These are phyloP conservation scores for Pelodiscus sinensis DNA, from an alignment of 2,113 vertebrate species.

Conservation along the genomic window DNA sequence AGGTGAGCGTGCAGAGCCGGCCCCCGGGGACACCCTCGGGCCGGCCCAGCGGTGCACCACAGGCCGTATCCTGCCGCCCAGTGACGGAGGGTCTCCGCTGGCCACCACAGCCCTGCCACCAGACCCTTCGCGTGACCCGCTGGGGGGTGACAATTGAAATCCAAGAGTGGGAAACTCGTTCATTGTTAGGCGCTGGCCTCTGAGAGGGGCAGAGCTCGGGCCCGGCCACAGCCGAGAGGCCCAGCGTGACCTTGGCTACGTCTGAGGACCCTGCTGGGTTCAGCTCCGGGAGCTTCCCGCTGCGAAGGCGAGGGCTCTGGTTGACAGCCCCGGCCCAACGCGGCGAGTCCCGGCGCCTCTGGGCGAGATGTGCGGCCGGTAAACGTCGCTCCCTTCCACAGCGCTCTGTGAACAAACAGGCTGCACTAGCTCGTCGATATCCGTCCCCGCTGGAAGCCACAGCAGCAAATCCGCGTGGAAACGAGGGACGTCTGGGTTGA, in stretches of 20 bases:
- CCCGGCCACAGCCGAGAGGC: background rate
- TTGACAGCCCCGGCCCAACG: accelerated
- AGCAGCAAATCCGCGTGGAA: background rate
- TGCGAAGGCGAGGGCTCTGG: background rate
- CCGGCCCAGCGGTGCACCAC: too few species aligned
- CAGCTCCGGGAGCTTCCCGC: background rate
- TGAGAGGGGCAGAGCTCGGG: background rate
- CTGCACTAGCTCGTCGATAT: too few species aligned
- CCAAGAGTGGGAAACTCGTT: background rate
- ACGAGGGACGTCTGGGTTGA: background rate
- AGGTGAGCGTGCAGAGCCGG: background rate
- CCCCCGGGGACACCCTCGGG: too few species aligned
- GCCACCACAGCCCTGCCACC: too few species aligned
- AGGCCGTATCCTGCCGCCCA: background rate
- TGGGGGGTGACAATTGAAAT: background rate
- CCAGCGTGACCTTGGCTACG: background rate
- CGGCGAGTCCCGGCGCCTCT: background rate
- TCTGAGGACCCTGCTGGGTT: background rate
- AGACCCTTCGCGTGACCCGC: too few species aligned
- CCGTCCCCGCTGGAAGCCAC: background rate
- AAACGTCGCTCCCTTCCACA: background rate
- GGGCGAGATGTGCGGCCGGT: background rate
- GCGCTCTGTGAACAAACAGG: background rate
- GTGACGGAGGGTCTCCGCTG: background rate
- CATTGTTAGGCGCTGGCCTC: background rate